A percentile compares a stretch with the other conserved stretches of the same genome.
phyloP scores from a whole-genome alignment of 1,140 invertebrate species.

The Potamilus streckersoni region DNA sequence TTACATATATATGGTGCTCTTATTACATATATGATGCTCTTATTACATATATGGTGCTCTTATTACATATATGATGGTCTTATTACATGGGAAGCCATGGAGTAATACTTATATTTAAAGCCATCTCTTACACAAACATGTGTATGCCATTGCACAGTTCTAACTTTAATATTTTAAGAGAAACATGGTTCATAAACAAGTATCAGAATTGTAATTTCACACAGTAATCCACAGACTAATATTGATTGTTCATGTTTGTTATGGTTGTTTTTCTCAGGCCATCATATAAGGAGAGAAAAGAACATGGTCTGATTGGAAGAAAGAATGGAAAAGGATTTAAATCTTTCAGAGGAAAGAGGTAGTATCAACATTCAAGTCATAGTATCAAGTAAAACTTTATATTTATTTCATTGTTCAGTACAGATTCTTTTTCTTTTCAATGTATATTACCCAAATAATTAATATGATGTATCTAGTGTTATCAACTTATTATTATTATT shows the following conservation, averaged over 20 bases:
- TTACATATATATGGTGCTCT: too few species aligned
- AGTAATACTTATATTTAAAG: background rate
- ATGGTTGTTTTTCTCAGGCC: constrained; percentile 36
- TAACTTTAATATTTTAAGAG: background rate
- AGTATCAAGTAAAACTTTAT: too few species aligned
- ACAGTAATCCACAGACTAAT: background rate
- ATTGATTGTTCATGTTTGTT: background rate
- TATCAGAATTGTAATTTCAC: background rate
- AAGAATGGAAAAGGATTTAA: constrained; percentile 30
- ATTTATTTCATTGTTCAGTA: too few species aligned
- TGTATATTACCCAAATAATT: too few species aligned
- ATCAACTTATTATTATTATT: too few species aligned
- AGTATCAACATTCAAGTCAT: too few species aligned
- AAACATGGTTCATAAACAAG: background rate
- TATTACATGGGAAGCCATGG: background rate
- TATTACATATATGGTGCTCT: too few species aligned
- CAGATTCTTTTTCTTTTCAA: too few species aligned
- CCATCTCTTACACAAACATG: background rate
- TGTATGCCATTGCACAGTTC: background rate
- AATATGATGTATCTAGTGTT: too few species aligned
- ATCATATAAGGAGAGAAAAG: constrained; percentile 51
- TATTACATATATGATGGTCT: too few species aligned
- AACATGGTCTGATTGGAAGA: constrained; percentile 42
- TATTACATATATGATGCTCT: too few species aligned
- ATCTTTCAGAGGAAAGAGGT: background rate